These are phyloP conservation scores for Clarias magur DNA, from an alignment of 2,113 vertebrate species.

Conservation along the genomic window DNA sequence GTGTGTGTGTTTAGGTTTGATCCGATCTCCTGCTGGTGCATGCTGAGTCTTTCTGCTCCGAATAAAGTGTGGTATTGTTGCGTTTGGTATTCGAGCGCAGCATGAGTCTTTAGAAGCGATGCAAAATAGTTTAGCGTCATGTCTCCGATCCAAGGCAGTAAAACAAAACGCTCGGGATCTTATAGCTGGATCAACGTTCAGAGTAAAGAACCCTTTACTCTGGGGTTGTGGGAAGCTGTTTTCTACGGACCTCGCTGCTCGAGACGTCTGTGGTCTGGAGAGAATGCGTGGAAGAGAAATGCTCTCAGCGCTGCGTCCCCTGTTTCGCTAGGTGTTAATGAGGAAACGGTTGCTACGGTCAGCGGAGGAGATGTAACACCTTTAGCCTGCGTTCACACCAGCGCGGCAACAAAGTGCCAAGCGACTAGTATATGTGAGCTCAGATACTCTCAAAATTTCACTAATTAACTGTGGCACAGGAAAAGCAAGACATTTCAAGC, in stretches of 20 bases:
- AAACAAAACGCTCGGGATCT: neutral
- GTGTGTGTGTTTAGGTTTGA: constrained; percentile 14
- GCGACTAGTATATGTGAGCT: neutral
- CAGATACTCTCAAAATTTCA: neutral
- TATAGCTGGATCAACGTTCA: neutral
- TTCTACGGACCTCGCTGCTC: neutral
- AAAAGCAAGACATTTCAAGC: neutral
- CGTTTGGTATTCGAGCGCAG: neutral
- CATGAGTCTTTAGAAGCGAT: neutral
- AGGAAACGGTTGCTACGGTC: neutral
- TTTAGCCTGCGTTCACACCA: neutral
- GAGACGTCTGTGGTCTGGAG: neutral
- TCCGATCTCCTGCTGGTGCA: constrained; percentile 12
- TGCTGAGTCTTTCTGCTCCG: neutral
- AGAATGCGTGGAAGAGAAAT: neutral
- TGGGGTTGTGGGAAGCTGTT: neutral
- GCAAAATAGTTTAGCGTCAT: neutral
- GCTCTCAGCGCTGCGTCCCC: neutral
- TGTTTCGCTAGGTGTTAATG: neutral
- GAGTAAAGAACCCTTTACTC: neutral
- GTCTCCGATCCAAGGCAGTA: neutral
- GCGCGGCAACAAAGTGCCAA: neutral
- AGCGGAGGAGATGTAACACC: too few relatives aligned
- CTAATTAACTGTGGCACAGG: neutral
- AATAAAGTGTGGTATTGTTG: neutral